Percentiles rank a stretch among this genome's conserved stretches.
These are phyloP conservation scores for Thunnus thynnus DNA, from an alignment of 2,113 vertebrate species.

Conservation along the genomic window DNA sequence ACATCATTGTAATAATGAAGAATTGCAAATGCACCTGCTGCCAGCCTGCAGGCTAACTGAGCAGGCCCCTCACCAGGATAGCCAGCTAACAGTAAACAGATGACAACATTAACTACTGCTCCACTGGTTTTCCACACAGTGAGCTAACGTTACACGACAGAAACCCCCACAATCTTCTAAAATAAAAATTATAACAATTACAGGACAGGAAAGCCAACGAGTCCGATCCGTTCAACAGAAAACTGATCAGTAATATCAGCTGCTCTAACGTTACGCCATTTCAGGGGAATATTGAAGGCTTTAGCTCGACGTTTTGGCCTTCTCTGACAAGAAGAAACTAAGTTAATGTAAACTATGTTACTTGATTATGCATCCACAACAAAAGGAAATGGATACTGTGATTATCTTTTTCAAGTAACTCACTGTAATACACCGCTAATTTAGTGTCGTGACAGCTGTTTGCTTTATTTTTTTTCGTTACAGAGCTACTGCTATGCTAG, in stretches of 20 bases:
- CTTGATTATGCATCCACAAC: not conserved
- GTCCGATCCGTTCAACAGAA: not conserved
- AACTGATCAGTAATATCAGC: slow-evolving; percentile 18
- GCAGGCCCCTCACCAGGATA: slow-evolving; percentile 30
- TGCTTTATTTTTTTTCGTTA: slow-evolving; percentile 3
- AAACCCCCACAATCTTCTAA: too few species aligned
- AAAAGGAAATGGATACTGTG: fast-evolving
- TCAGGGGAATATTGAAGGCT: slow-evolving; percentile 49
- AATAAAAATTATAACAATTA: not conserved
- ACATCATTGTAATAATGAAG: slow-evolving; percentile 2
- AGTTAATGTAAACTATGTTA: not conserved
- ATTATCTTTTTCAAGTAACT: not conserved
- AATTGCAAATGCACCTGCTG: slow-evolving; percentile 46
- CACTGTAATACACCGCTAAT: not conserved
- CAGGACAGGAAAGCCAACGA: not conserved
- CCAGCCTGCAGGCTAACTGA: not conserved
- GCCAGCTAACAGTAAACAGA: slow-evolving; percentile 30
- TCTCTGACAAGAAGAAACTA: not conserved
- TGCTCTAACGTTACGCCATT: slow-evolving; percentile 68
- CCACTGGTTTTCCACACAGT: not conserved
- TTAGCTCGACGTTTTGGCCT: slow-evolving; percentile 56
- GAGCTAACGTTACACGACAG: too few species aligned
- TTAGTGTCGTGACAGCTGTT: slow-evolving; percentile 28
- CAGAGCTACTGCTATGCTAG: slow-evolving; percentile 36
- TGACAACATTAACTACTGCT: slow-evolving; percentile 8